Conservation (phyloP, 2,888 invertebrate species). For the Agonopterix alstromeriana region DNA sequence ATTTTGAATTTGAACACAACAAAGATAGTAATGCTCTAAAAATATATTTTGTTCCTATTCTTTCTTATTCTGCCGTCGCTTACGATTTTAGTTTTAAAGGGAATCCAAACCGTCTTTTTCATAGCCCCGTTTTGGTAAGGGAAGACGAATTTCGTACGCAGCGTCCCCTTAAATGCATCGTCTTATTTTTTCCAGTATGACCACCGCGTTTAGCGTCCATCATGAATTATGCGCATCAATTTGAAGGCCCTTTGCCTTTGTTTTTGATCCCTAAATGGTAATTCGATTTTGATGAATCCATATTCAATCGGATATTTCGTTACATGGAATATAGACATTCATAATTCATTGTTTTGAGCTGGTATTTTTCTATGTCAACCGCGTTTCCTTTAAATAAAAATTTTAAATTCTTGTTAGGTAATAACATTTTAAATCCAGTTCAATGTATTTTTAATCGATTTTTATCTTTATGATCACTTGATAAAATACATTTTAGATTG, state of each 20-base stretch:
- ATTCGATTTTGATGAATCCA: constrained; percentile 35
- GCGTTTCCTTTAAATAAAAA: too few species aligned
- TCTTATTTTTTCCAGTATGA: constrained; percentile 22
- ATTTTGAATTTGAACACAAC: too few species aligned
- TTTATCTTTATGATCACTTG: too few species aligned
- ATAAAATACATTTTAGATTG: too few species aligned
- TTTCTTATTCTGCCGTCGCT: too few species aligned
- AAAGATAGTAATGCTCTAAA: too few species aligned
- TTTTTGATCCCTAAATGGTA: constrained; percentile 41
- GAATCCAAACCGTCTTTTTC: not conserved
- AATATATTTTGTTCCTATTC: too few species aligned
- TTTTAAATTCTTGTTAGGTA: too few species aligned
- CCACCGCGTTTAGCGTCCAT: constrained; percentile 25
- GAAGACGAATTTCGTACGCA: not conserved
- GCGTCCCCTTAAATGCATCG: constrained; percentile 17
- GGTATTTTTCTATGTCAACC: too few species aligned
- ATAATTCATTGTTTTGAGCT: constrained; percentile 19
- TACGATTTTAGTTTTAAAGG: too few species aligned
- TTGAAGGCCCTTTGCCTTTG: constrained; percentile 35
- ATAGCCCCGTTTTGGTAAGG: not conserved
- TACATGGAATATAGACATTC: constrained; percentile 2
- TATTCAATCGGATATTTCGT: constrained; percentile 24
- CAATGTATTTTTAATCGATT: too few species aligned
- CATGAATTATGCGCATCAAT: constrained; percentile 68
- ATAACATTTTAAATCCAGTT: too few species aligned